phyloP scores from a whole-genome alignment of 2,888 invertebrate species.

The Neoscelio sp. region DNA sequence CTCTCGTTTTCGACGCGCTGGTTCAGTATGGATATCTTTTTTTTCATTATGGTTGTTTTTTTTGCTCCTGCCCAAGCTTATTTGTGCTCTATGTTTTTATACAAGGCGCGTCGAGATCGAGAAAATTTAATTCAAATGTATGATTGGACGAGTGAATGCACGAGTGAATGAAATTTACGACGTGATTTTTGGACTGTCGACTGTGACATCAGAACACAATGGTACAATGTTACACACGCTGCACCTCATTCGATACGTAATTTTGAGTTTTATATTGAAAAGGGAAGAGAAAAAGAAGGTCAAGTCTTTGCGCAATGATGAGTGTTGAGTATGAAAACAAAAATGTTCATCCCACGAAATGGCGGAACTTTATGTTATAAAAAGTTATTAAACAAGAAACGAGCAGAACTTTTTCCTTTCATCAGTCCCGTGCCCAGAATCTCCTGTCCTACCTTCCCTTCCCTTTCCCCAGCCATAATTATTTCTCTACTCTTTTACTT shows the following conservation, averaged over 20 bases:
- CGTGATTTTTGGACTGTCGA: conserved; percentile 77
- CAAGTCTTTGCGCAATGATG: conserved; percentile 19
- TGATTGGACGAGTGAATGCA: conserved; percentile 42
- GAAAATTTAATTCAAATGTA: conserved; percentile 48
- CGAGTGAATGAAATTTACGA: conserved; percentile 67
- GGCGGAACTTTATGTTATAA: conserved; percentile 7
- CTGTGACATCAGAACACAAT: conserved; percentile 76
- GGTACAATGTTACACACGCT: conserved; percentile 71
- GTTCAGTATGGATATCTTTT: background rate
- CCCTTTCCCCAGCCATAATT: background rate
- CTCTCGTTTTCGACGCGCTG: conserved; percentile 30
- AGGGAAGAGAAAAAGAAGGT: background rate
- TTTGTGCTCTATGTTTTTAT: conserved; percentile 11
- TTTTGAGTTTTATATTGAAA: conserved; percentile 67
- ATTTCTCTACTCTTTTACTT: conserved; percentile 38
- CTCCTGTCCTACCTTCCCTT: too few species aligned
- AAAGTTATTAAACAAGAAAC: background rate
- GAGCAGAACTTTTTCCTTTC: background rate
- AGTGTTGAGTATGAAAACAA: conserved; percentile 25
- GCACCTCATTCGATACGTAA: conserved; percentile 70
- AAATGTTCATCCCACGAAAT: conserved; percentile 12
- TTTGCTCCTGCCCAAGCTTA: too few species aligned
- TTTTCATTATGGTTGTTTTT: too few species aligned
- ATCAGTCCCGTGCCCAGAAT: too few species aligned
- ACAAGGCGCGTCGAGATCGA: conserved; percentile 60